Evolutionary conservation across 2,888 invertebrate genomes (phyloP).

Genomic region (Smittia sp.): DNA sequence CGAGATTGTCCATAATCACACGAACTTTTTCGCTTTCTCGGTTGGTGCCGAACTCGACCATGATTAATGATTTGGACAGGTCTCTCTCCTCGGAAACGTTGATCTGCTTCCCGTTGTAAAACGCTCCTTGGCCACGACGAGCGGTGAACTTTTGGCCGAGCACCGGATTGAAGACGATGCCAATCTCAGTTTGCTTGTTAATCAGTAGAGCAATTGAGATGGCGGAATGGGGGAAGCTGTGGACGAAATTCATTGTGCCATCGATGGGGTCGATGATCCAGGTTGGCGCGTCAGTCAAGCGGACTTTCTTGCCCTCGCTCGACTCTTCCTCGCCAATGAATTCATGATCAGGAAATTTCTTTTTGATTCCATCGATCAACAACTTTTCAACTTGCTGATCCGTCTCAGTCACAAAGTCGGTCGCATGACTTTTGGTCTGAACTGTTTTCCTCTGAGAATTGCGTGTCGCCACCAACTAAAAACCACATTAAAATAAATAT

Average conservation of each 20-base stretch:
- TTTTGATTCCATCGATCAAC: conserved; percentile 69
- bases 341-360: conserved; percentile 74
- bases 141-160: conserved; percentile 86
- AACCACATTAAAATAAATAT: background rate
- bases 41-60: conserved; percentile 76
- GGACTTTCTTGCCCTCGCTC: conserved; percentile 60
- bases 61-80: conserved; percentile 66
- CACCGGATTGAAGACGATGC: conserved; percentile 89
- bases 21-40: conserved; percentile 67
- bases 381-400: conserved; percentile 89
- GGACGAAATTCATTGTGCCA: conserved; percentile 98
- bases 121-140: conserved; percentile 81
- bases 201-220: conserved; percentile 84
- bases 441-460: conserved; percentile 62
- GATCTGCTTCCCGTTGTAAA: conserved; percentile 74
- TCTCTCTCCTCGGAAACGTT: conserved; percentile 68
- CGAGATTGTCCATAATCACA: conserved; percentile 66
- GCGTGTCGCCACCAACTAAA: conserved; percentile 62
- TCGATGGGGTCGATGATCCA: conserved; percentile 99
- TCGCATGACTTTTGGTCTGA: conserved; percentile 73
- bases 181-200: conserved; percentile 68
- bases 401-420: conserved; percentile 94
- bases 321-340: conserved; percentile 92
- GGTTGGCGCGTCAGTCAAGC: conserved; percentile 85
- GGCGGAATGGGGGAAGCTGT: conserved; percentile 84